Base-by-base conservation (phyloP, 2,113 vertebrate genomes). In the Ophiodon elongatus region DNA sequence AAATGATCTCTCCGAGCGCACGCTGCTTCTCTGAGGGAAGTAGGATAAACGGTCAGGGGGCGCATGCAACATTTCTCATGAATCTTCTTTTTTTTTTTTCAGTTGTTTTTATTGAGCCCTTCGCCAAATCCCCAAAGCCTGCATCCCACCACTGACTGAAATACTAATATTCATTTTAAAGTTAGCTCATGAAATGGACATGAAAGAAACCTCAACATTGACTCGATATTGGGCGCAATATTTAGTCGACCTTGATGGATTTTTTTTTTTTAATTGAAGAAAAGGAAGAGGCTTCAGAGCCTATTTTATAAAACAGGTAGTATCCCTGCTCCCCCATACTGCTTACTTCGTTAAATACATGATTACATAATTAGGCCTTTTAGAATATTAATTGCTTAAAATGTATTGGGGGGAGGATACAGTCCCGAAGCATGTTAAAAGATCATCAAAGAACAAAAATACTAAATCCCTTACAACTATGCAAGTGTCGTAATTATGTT, bases 281-380 rank as follows among this genome's bases (percentile, higher is more conserved):
- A 75, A 73, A 85, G 60, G 64, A 71, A 41, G 8, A 25, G 25
- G 54, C 29, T 54, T 79, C 60, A 47, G 10, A 33, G 13, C 1
- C 56, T 65, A 4, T 78, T 83, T 79, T 50, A 60, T 81, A 19
- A 43, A 59, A 70, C 14, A 39, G 8, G 23, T 65, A 9, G 80
- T 82, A 70, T 78, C 62, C 11, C 74, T 73, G 43, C 63, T 47
- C 67, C 84, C 52, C 68, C 80, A 67, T 66, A 65, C 67, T 17
- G 73, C 77, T 73, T 64, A 83, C 82, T 83, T 66, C 1, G 45
- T 88, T 84, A 73, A 86, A 86, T 31, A 80, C 86, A 76, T 65
- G 77, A 85, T 92, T 91, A 92, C 82, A 88, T 92, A 92, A 92
- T 92, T 80, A 89, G 76, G 39, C 71, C 80, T 79, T 90, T 90